A percentile compares a stretch with the other conserved stretches of the same genome.
phyloP scores from a whole-genome alignment of 2,797 vertebrate species.

The Lithobates pipiens region DNA sequence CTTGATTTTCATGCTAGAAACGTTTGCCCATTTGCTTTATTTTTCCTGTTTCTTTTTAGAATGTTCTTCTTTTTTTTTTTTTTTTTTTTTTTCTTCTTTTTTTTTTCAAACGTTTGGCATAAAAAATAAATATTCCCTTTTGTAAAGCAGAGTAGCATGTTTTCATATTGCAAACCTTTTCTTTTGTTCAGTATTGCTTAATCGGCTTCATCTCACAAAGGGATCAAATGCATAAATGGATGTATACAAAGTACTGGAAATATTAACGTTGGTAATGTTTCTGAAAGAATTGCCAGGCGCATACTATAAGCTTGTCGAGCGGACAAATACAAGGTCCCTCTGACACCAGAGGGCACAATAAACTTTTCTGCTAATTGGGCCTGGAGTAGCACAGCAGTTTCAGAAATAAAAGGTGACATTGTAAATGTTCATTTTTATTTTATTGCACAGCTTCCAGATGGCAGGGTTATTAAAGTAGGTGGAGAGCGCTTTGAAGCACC shows the following conservation, averaged over 20 bases:
- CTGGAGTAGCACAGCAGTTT: conserved; percentile 3
- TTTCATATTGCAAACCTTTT: too few relatives aligned
- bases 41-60: too few relatives aligned
- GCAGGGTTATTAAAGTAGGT: conserved; percentile 96
- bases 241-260: background rate
- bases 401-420: conserved; percentile 6
- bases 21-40: too few relatives aligned
- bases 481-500: conserved; percentile 97
- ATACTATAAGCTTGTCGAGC: background rate
- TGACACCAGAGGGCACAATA: conserved; percentile 13
- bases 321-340: background rate
- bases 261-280: background rate
- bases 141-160: too few relatives aligned
- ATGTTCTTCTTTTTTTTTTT: too few relatives aligned
- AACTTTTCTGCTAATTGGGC: background rate
- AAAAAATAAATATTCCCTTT: too few relatives aligned
- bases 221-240: background rate
- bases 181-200: too few relatives aligned
- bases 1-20: too few relatives aligned
- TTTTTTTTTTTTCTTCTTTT: too few relatives aligned
- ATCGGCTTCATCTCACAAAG: background rate
- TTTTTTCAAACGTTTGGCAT: too few relatives aligned
- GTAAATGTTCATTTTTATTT: conserved; percentile 10
- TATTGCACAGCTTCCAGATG: conserved; percentile 90
- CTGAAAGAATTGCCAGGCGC: background rate